Conservation (phyloP, 2,797 vertebrate species). For the Aselliscus stoliczkanus region DNA sequence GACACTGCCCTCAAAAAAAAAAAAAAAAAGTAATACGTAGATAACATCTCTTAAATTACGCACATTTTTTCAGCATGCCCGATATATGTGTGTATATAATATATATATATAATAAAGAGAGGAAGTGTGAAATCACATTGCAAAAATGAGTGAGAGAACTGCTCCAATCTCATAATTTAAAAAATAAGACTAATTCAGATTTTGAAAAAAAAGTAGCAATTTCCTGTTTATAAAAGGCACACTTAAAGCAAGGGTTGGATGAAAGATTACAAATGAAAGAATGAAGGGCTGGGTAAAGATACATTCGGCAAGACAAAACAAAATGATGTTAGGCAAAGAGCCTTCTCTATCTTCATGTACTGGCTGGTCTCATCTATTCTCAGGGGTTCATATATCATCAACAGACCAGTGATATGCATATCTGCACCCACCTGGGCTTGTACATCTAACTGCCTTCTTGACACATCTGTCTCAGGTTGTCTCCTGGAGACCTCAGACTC, state of each 20-base stretch:
- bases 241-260: background rate
- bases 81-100: too few relatives aligned
- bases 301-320: background rate
- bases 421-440: fast-evolving
- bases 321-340: fast-evolving
- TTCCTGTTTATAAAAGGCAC: background rate
- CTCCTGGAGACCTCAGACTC: background rate
- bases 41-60: too few relatives aligned
- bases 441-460: background rate
- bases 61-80: too few relatives aligned
- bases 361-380: too few relatives aligned
- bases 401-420: fast-evolving
- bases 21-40: too few relatives aligned
- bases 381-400: background rate
- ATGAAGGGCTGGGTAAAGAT: fast-evolving
- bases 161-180: background rate
- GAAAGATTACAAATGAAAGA: background rate
- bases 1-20: too few relatives aligned
- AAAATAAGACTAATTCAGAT: background rate
- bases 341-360: fast-evolving
- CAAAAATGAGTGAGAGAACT: background rate
- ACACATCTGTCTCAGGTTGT: fast-evolving
- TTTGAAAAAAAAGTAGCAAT: background rate
- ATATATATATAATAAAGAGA: background rate
- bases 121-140: background rate